Percentiles rank a stretch among this genome's conserved stretches.
Conservation (phyloP, 2,113 vertebrate genomes). For the Cranoglanis bouderius region DNA sequence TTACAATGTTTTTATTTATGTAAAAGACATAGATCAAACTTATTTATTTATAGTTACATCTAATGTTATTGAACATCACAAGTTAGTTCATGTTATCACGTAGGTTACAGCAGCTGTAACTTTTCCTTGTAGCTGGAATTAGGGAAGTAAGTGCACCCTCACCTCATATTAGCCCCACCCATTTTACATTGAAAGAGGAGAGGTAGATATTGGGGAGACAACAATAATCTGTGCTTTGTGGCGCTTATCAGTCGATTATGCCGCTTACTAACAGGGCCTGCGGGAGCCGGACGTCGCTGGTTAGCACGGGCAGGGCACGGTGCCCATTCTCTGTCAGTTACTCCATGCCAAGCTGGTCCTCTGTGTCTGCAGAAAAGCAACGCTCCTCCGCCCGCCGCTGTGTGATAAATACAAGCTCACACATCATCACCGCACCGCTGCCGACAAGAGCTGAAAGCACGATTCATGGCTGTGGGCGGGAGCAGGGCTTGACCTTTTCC, state of each 20-base stretch:
- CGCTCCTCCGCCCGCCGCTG: slow-evolving; percentile 61
- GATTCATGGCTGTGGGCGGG: slow-evolving; percentile 71
- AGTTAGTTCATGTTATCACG: not conserved
- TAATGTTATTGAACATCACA: not conserved
- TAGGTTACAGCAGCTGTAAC: not conserved
- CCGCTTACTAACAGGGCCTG: not conserved
- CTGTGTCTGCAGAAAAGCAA: slow-evolving; percentile 18
- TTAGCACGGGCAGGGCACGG: slow-evolving; percentile 32
- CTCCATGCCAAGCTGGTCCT: slow-evolving; percentile 45
- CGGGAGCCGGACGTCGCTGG: not conserved
- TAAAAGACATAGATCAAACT: not conserved
- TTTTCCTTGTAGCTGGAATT: not conserved
- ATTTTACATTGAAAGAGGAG: not conserved
- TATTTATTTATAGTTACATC: not conserved
- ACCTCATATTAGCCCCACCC: not conserved
- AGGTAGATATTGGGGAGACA: not conserved
- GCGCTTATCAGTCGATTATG: not conserved
- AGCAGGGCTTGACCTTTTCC: slow-evolving; percentile 72
- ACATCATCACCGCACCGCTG: slow-evolving; percentile 74
- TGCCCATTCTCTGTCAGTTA: slow-evolving; percentile 66
- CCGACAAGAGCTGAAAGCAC: slow-evolving; percentile 68
- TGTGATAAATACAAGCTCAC: slow-evolving; percentile 76
- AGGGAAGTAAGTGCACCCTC: too few species aligned
- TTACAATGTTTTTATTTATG: not conserved
- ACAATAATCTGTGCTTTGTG: not conserved